phyloP scores from a whole-genome alignment of 2,797 vertebrate genomes.

The Acipenser ruthenus region DNA sequence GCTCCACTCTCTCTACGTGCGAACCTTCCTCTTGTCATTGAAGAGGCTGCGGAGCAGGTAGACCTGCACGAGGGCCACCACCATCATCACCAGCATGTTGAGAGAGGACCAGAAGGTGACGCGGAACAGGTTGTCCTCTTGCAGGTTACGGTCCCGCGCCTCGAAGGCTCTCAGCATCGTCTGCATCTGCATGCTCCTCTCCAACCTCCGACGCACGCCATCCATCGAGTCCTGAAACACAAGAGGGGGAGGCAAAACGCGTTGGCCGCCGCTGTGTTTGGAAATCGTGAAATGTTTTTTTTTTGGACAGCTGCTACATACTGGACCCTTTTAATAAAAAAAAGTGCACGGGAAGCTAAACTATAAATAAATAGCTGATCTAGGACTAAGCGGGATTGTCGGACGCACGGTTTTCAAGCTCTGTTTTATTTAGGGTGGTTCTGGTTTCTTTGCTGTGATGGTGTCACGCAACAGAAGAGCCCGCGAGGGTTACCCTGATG shows the following conservation, averaged over 20 bases:
- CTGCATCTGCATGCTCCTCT: constrained; percentile 66
- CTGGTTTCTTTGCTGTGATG: too few relatives aligned
- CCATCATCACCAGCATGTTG: constrained; percentile 63
- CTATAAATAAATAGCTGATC: too few relatives aligned
- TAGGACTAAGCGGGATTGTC: too few relatives aligned
- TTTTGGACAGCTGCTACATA: too few relatives aligned
- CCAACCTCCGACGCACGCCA: constrained; percentile 54
- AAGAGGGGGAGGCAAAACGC: background rate
- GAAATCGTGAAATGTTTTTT: too few relatives aligned
- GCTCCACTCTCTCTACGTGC: constrained; percentile 39
- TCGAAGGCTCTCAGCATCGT: constrained; percentile 63
- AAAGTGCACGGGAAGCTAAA: too few relatives aligned
- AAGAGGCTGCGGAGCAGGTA: constrained; percentile 72
- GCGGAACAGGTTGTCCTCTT: constrained; percentile 74
- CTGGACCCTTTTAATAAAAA: too few relatives aligned
- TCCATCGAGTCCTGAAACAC: constrained; percentile 61
- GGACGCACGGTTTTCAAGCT: too few relatives aligned
- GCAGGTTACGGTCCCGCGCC: constrained; percentile 73
- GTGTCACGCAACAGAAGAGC: background rate
- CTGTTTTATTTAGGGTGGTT: too few relatives aligned
- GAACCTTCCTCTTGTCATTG: constrained; percentile 44
- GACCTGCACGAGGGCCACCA: constrained; percentile 65
- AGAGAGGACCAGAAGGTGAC: constrained; percentile 82
- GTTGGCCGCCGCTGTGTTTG: background rate
- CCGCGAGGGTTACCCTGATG: constrained; percentile 57